Conservation (phyloP, 2,113 vertebrate genomes). For the Accipiter cooperii region DNA sequence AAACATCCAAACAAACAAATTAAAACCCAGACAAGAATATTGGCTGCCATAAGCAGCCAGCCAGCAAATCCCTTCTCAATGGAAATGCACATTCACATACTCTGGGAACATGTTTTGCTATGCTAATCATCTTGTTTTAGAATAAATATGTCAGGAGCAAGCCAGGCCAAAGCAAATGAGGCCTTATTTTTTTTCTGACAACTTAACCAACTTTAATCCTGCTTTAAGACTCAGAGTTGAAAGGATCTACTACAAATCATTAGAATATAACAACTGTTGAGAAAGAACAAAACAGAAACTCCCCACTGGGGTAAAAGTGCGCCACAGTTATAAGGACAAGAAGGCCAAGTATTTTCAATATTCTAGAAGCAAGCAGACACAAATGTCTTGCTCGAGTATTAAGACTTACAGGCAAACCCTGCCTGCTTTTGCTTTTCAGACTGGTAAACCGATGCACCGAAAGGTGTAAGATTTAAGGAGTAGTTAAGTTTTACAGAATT, state of each 20-base stretch:
- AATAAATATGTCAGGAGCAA: constrained; percentile 19
- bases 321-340: background rate
- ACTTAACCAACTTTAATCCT: background rate
- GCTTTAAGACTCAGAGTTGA: background rate
- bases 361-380: background rate
- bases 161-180: constrained; percentile 36
- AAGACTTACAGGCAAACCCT: background rate
- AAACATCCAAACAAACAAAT: constrained; percentile 57
- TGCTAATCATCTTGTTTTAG: constrained; percentile 5
- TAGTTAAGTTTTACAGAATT: background rate
- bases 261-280: background rate
- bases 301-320: background rate
- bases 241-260: background rate
- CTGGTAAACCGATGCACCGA: background rate
- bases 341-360: background rate
- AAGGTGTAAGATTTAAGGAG: background rate
- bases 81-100: background rate
- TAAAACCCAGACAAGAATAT: constrained; percentile 19
- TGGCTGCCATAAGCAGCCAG: constrained; percentile 15
- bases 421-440: background rate
- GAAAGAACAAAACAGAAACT: background rate
- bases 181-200: background rate
- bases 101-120: constrained; percentile 1
- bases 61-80: constrained; percentile 52
- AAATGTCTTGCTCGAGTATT: fast-evolving